These are phyloP conservation scores for Elegia similella DNA, from an alignment of 2,888 invertebrate species.

Conservation along the genomic window DNA sequence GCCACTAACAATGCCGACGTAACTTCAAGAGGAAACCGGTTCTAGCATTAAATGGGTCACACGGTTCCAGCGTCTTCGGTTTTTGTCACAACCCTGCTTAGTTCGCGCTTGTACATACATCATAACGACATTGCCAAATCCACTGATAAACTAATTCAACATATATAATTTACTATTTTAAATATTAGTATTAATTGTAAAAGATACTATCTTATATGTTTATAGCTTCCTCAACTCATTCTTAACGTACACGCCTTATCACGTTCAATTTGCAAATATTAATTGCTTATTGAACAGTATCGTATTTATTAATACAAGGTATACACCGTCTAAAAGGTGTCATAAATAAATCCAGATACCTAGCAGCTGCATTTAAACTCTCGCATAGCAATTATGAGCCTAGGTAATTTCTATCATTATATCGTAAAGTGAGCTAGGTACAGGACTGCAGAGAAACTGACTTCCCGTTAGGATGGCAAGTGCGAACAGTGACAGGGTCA, in stretches of 20 bases:
- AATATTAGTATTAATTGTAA: not conserved
- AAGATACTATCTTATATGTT: not conserved
- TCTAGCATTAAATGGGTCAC: conserved; percentile 78
- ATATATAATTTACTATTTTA: not conserved
- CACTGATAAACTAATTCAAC: no score
- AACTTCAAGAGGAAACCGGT: conserved; percentile 79
- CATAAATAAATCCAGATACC: conserved; percentile 10
- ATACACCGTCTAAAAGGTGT: conserved; percentile 7
- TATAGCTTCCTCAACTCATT: not conserved
- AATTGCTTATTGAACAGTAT: conserved; percentile 3
- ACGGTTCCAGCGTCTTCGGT: conserved; percentile 73
- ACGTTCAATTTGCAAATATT: conserved; percentile 1
- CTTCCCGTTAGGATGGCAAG: conserved; percentile 72
- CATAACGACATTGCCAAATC: conserved; percentile 24
- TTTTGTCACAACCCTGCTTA: conserved; percentile 62
- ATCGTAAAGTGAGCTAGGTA: conserved; percentile 42
- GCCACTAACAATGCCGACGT: conserved; percentile 69
- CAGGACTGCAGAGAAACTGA: conserved; percentile 57
- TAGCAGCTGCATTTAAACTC: conserved; percentile 18
- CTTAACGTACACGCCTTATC: not conserved
- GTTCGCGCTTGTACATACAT: conserved; percentile 30
- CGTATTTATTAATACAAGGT: conserved; percentile 7
- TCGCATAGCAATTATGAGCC: conserved; percentile 41
- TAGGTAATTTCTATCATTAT: conserved; percentile 45
- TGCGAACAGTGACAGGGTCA: conserved; percentile 75